phyloP scores from a whole-genome alignment of 2,113 vertebrate genomes.

The Speoplatyrhinus poulsoni region DNA sequence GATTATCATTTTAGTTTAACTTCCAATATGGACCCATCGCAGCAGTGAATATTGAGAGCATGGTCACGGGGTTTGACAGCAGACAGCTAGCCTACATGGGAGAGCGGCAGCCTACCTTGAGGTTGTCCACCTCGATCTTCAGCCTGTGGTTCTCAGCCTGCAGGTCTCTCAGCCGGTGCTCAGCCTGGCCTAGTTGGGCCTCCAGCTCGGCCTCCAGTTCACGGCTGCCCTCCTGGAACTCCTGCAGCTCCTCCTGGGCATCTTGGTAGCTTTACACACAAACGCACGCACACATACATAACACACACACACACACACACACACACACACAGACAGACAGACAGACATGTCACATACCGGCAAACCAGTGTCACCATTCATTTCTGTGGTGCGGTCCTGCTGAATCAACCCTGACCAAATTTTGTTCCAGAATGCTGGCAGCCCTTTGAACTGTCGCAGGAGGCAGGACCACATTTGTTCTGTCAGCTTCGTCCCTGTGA shows the following conservation, averaged over 20 bases:
- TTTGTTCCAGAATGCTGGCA: slow-evolving; percentile 40
- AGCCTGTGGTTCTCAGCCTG: slow-evolving; percentile 94
- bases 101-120: slow-evolving; percentile 81
- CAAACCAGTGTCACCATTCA: slow-evolving; percentile 27
- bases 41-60: no score
- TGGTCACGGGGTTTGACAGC: no score
- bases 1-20: no score
- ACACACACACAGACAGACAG: slow-evolving; percentile 6
- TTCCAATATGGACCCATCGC: no score
- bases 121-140: slow-evolving; percentile 87
- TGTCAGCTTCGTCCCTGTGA: slow-evolving; percentile 18
- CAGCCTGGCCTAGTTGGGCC: slow-evolving; percentile 91
- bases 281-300: slow-evolving; percentile 3
- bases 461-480: slow-evolving; percentile 37
- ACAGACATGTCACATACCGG: slow-evolving; percentile 19
- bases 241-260: slow-evolving; percentile 94
- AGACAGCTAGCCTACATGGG: no score
- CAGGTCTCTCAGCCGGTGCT: slow-evolving; percentile 92
- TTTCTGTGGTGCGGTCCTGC: slow-evolving; percentile 17
- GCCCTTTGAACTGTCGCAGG: slow-evolving; percentile 46
- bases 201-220: slow-evolving; percentile 97
- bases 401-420: slow-evolving; percentile 1
- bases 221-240: slow-evolving; percentile 97
- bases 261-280: slow-evolving; percentile 85
- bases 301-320: slow-evolving; percentile 16